Conservation (phyloP, 2,888 invertebrate genomes). For the Dryococelus australis region DNA sequence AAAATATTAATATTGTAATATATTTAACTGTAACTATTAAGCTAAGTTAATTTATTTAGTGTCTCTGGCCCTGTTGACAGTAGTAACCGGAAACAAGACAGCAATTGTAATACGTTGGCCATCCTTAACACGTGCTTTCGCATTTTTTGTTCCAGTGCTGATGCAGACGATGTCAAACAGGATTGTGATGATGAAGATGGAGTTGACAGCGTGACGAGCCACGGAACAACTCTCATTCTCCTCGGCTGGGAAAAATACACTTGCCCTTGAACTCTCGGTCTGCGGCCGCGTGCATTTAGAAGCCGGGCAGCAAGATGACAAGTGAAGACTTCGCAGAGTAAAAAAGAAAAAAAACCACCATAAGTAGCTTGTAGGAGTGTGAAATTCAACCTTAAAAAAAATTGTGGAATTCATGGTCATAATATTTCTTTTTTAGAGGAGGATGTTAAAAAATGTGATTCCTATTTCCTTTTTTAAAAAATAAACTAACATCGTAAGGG, state of each 20-base stretch:
- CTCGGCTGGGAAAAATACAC: not conserved
- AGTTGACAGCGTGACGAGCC: not conserved
- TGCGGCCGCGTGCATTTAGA: not conserved
- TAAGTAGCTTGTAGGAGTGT: not conserved
- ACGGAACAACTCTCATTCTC: not conserved
- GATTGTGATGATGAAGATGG: not conserved
- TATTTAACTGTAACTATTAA: no score
- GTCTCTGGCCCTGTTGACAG: no score
- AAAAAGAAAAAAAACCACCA: not conserved
- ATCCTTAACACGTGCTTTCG: not conserved
- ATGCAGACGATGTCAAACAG: not conserved
- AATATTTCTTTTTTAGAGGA: not conserved
- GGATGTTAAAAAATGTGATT: not conserved
- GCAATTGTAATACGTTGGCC: no score
- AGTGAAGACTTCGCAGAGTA: not conserved
- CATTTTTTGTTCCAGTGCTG: slow-evolving; percentile 1
- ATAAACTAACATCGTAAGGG: not conserved
- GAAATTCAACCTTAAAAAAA: not conserved
- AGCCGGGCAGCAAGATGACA: not conserved
- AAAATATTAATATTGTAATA: no score
- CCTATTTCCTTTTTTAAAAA: not conserved
- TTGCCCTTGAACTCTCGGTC: not conserved
- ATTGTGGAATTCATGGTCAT: not conserved
- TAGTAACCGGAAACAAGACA: no score
- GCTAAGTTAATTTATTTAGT: no score